Conservation (phyloP, 2,113 vertebrate genomes). For the Natator depressus region DNA sequence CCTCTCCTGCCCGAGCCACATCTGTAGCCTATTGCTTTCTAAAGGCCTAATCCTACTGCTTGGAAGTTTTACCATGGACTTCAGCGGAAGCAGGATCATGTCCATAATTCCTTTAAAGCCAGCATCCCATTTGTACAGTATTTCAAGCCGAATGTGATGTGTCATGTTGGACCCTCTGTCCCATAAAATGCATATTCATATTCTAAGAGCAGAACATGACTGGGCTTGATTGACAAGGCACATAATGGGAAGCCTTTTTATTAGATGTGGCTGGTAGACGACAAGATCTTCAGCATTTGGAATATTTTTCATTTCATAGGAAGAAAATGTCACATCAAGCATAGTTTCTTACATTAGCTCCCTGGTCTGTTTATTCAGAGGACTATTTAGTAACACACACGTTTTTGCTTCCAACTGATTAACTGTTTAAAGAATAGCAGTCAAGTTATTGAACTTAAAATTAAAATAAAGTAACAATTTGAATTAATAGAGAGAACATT, state of each 20-base stretch:
- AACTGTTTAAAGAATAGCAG: constrained; percentile 50
- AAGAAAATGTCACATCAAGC: background rate
- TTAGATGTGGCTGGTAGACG: background rate
- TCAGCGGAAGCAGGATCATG: background rate
- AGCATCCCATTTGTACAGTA: background rate
- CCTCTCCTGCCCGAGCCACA: rapidly evolving
- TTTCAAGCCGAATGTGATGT: background rate
- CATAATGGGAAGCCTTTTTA: background rate
- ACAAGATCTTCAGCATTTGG: constrained; percentile 19
- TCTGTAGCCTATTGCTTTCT: background rate
- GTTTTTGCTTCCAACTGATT: constrained; percentile 57
- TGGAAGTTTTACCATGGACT: background rate
- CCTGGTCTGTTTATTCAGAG: background rate
- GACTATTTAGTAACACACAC: background rate
- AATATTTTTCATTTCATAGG: constrained; percentile 45
- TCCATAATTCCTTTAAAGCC: background rate
- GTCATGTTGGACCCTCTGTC: background rate
- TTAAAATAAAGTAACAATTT: background rate
- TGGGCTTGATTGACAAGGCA: constrained; percentile 37
- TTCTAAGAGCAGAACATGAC: background rate
- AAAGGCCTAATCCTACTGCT: background rate
- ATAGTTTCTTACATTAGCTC: constrained; percentile 35
- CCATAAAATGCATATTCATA: constrained; percentile 47
- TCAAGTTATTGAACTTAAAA: background rate
- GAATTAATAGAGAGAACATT: constrained; percentile 48